Conservation (phyloP, 1,140 invertebrate genomes). For the Drosophila mayri region DNA sequence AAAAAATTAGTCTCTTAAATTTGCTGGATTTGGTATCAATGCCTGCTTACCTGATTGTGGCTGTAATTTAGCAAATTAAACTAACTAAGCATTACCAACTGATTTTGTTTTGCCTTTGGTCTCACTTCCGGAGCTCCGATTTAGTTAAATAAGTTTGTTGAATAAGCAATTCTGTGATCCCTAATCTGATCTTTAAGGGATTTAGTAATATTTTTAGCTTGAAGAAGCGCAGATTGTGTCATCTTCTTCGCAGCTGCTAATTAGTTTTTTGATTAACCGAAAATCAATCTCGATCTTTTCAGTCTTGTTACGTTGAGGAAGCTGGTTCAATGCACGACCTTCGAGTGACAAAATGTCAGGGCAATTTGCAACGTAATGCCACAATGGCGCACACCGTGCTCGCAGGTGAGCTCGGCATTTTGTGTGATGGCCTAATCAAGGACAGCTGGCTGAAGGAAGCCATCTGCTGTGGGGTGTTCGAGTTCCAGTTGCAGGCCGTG, state of each 20-base stretch:
- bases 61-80: too few species aligned
- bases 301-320: constrained; percentile 9
- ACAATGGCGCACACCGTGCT: constrained; percentile 30
- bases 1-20: too few species aligned
- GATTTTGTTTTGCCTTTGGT: too few species aligned
- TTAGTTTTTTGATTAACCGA: neutral
- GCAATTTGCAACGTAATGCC: constrained; percentile 63
- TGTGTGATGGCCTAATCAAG: constrained; percentile 73
- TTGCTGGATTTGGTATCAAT: too few species aligned
- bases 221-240: too few species aligned
- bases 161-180: too few species aligned
- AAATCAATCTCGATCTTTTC: constrained; percentile 8
- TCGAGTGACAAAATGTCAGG: constrained; percentile 52
- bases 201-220: neutral
- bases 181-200: neutral
- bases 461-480: neutral
- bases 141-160: too few species aligned
- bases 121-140: too few species aligned
- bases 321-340: constrained; percentile 17
- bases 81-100: too few species aligned
- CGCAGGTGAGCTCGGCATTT: constrained; percentile 35
- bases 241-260: neutral
- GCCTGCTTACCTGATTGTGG: too few species aligned
- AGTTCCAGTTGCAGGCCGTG: constrained; percentile 39
- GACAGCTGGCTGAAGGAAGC: constrained; percentile 23